Evolutionary conservation across 2,888 invertebrate species (phyloP).

Genomic region (Eupithecia centaureata): DNA sequence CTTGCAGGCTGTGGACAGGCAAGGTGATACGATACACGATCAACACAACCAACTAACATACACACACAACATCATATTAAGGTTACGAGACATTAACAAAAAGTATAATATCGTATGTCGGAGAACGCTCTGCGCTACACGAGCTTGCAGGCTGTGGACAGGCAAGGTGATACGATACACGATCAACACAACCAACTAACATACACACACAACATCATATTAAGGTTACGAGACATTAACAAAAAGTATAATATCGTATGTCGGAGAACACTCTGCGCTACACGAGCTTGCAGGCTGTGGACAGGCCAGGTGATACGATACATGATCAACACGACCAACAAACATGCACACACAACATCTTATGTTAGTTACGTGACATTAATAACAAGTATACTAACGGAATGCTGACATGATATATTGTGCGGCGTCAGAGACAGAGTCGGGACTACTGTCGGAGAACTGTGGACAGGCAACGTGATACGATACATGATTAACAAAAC

Average conservation of each 20-base stretch:
- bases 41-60: neutral
- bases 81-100: neutral
- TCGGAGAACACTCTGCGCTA: too few species aligned
- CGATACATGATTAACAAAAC: too few species aligned
- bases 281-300: too few species aligned
- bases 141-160: constrained; percentile 86
- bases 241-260: too few species aligned
- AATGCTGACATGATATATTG: constrained; percentile 32
- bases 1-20: constrained; percentile 86
- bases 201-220: neutral
- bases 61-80: neutral
- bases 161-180: constrained; percentile 80
- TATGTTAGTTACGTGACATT: constrained; percentile 41
- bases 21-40: constrained; percentile 76
- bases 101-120: constrained; percentile 67
- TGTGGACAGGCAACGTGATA: too few species aligned
- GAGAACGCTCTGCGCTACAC: constrained; percentile 85
- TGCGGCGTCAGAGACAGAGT: constrained; percentile 38
- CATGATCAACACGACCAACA: too few species aligned
- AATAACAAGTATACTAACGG: constrained; percentile 23
- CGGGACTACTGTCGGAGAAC: too few species aligned
- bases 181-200: neutral
- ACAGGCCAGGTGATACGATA: too few species aligned
- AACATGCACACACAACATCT: too few species aligned
- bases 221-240: neutral